These are phyloP conservation scores for Propithecus deckenii DNA, from an alignment of 2,797 vertebrate genomes.

Conservation along the genomic window DNA sequence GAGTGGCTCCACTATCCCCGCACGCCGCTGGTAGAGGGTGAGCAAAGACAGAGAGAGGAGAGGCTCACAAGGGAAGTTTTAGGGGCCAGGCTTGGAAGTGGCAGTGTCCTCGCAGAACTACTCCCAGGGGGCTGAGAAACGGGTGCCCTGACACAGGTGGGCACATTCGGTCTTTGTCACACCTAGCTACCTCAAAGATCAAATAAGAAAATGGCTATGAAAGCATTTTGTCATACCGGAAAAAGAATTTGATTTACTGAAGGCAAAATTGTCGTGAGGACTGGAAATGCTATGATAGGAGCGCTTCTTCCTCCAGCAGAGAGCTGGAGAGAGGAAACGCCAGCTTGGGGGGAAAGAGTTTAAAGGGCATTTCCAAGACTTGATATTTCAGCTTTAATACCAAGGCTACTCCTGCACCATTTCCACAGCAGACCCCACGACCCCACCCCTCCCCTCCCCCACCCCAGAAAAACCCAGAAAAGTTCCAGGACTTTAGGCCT, in stretches of 20 bases:
- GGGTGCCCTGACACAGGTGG: background rate
- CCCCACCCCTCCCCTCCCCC: background rate
- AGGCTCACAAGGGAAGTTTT: background rate
- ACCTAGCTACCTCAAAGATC: background rate
- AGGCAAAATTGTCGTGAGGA: background rate
- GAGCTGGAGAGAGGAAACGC: background rate
- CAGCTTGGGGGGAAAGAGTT: background rate
- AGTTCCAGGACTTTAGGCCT: background rate
- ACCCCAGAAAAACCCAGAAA: constrained; percentile 8
- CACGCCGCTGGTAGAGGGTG: too few relatives aligned
- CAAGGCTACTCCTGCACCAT: background rate
- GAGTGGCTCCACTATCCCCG: background rate
- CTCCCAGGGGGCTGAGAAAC: background rate
- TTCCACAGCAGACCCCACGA: background rate
- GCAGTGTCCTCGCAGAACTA: background rate
- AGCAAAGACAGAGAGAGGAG: background rate
- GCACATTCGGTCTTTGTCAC: background rate
- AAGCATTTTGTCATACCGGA: background rate
- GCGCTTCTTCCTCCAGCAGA: background rate
- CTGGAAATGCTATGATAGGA: background rate
- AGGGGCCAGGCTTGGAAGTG: background rate
- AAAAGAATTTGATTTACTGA: background rate
- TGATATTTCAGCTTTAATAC: background rate
- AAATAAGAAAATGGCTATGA: background rate
- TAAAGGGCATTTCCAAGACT: background rate